phyloP scores from a whole-genome alignment of 2,888 invertebrate species.

The Griposia aprilina region DNA sequence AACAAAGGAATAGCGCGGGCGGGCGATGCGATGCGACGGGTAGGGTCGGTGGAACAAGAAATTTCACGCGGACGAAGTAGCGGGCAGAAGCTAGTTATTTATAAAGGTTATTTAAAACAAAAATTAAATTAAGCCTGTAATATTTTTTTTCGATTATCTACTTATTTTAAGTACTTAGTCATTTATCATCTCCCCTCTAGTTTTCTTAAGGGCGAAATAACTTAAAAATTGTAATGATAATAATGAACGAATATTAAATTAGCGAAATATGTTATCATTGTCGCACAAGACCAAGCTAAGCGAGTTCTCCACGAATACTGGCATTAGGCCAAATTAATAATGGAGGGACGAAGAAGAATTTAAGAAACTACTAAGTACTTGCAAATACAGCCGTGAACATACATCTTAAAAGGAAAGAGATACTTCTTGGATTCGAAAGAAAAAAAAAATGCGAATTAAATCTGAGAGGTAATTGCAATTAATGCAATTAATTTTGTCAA shows the following conservation, averaged over 20 bases:
- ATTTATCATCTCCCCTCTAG: neutral
- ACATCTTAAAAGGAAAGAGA: neutral
- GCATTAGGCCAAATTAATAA: conserved; percentile 37
- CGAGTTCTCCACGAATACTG: conserved; percentile 18
- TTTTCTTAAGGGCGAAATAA: neutral
- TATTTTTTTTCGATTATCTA: neutral
- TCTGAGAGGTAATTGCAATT: neutral
- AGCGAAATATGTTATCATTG: conserved; percentile 18
- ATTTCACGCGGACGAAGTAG: too few species aligned
- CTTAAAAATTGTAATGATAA: neutral
- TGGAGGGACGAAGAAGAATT: conserved; percentile 26
- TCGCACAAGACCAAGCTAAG: conserved; percentile 31
- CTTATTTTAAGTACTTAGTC: neutral
- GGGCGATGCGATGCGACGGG: too few species aligned
- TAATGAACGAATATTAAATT: conserved; percentile 29
- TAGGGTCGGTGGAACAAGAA: too few species aligned
- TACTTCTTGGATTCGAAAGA: neutral
- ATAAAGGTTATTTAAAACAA: too few species aligned
- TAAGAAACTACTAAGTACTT: conserved; percentile 29
- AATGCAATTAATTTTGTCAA: neutral
- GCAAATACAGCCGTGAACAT: neutral
- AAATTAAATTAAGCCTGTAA: too few species aligned
- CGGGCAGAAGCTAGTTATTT: neutral
- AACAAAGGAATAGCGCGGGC: too few species aligned
- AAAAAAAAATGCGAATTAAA: neutral